Percentiles rank a stretch among this genome's conserved stretches.
These are phyloP conservation scores for Lottia gigantea DNA, from an alignment of 2,888 invertebrate genomes.

Conservation along the genomic window DNA sequence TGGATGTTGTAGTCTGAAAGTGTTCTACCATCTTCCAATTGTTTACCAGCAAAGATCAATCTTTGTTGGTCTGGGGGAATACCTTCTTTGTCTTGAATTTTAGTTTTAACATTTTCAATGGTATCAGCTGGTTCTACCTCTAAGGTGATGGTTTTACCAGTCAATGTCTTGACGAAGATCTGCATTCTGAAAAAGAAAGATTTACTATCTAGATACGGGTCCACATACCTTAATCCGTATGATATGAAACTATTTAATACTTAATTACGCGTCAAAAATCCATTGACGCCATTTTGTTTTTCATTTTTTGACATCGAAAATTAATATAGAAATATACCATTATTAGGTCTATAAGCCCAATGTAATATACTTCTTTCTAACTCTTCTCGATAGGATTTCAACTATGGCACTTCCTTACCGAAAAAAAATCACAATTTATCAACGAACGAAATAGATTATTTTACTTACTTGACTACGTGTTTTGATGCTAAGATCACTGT, in stretches of 20 bases:
- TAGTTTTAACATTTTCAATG: conserved; percentile 89
- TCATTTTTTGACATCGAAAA: neutral
- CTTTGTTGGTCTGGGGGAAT: conserved; percentile 82
- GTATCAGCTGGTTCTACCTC: conserved; percentile 85
- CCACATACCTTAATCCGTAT: neutral
- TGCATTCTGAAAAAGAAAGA: conserved; percentile 64
- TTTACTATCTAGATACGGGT: neutral
- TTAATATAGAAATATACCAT: no score
- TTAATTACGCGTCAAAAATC: no score
- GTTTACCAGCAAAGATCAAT: conserved; percentile 93
- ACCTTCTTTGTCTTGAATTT: conserved; percentile 72
- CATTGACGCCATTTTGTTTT: neutral
- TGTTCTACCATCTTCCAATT: conserved; percentile 92
- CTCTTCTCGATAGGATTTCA: no score
- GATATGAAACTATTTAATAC: no score
- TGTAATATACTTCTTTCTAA: no score
- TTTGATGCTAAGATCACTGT: no score
- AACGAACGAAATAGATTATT: no score
- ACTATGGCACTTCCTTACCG: no score
- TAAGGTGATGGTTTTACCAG: conserved; percentile 64
- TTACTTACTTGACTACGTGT: no score
- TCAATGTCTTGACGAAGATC: conserved; percentile 76
- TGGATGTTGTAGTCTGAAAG: conserved; percentile 94
- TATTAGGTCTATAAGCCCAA: no score
- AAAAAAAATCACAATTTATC: no score